A percentile compares a stretch with the other conserved stretches of the same genome.
Evolutionary conservation across 2,888 invertebrate species (phyloP).

Genomic region (Lordiphosa andalusiaca): DNA sequence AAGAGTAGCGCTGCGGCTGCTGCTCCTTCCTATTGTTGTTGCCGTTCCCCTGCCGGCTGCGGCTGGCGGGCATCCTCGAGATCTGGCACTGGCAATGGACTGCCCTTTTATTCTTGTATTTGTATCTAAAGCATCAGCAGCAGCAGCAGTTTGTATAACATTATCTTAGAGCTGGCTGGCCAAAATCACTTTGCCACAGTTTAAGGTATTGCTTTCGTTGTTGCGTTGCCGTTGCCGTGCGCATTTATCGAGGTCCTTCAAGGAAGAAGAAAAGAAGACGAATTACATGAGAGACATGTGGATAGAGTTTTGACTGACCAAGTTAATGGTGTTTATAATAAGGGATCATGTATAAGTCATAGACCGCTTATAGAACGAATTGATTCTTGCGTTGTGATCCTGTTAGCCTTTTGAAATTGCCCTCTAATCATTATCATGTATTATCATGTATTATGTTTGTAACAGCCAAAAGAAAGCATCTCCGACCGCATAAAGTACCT

Average conservation of each 20-base stretch:
- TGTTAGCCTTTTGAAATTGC: too few relatives aligned
- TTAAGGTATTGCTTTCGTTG: constrained; percentile 80
- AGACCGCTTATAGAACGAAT: too few relatives aligned
- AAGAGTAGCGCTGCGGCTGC: constrained; percentile 63
- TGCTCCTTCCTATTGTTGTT: constrained; percentile 21
- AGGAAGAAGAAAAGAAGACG: constrained; percentile 17
- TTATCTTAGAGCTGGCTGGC: constrained; percentile 42
- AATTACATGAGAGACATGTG: constrained; percentile 16
- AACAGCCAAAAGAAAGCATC: too few relatives aligned
- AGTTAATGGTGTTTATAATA: not conserved
- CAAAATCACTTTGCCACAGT: constrained; percentile 72
- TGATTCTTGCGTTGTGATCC: too few relatives aligned
- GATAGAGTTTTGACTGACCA: not conserved
- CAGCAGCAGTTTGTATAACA: constrained; percentile 53
- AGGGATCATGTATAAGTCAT: too few relatives aligned
- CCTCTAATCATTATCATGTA: too few relatives aligned
- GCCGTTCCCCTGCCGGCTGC: constrained; percentile 40
- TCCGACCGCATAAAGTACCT: too few relatives aligned
- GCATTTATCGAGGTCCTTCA: constrained; percentile 58
- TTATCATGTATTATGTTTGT: too few relatives aligned
- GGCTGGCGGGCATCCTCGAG: constrained; percentile 54
- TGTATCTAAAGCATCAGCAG: constrained; percentile 45
- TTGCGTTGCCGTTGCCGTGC: constrained; percentile 65
- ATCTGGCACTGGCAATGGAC: constrained; percentile 16
- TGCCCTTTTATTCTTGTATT: constrained; percentile 18